Evolutionary conservation across 2,113 vertebrate species (phyloP), one percentile per base, ranked within the genome.

Genomic region (Paratilapia polleni): DNA sequence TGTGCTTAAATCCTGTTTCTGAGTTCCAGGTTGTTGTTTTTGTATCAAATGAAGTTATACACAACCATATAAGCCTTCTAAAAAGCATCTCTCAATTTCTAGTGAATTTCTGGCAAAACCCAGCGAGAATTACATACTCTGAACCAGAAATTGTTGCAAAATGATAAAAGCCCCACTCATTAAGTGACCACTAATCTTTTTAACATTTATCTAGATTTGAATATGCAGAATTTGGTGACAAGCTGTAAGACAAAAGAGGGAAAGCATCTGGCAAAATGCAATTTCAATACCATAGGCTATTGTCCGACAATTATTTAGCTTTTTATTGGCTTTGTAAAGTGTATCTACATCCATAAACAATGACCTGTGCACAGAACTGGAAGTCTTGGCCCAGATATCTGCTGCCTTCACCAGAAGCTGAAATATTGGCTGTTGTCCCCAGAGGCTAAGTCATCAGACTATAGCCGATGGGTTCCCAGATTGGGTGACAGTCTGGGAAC

Each of bases 21-120:
- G 60, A 62, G 59, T 84, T 78, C 34, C 43, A 83, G 20, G 78
- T 87, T 87, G 28, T 84, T 91, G 85, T 78, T 89, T 90, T 85
- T 64, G 43, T 87, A 82, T 68, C 38, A 86, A 54, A 79, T 87
- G 11, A 81, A 66, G 68, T 74, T 75, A 52, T 62, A 80, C 19
- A 62, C 34, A 73, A 80, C 76, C 56, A 38, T 31, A 75, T 24
- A 43, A 58, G 22, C 6, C 73, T 2, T 54, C 36, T 17, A 57
- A 81, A 86, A 36, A 58, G 66, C 17, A 73, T 54, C 17, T 34
- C 52, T 73, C 43, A 31, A n/a, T 73, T 19, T 14, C 17, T 1
- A 52, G 31, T 54, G 1, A 3, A 54, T 0, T 73, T 73, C 68
- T 73, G 2, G 26, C 68, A 34, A 31, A 73, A 49, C 5, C 47